Conservation (phyloP, 2,797 vertebrate species). For the Enteromius fasciolatus region DNA sequence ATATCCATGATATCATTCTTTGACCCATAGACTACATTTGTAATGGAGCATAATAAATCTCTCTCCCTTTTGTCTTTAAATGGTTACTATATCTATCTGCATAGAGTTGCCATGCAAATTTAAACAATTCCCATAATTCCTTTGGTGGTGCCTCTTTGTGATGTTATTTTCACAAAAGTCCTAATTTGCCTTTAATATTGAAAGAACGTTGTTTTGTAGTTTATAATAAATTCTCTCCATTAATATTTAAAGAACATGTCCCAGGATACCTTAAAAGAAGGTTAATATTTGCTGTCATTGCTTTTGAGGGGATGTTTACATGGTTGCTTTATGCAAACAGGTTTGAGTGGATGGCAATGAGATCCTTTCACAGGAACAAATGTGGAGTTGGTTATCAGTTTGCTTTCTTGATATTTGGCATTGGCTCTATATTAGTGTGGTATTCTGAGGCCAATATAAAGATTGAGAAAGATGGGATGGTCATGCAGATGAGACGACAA, state of each 20-base stretch:
- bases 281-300: background rate
- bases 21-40: background rate
- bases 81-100: background rate
- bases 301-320: background rate
- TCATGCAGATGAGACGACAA: background rate
- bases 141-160: constrained; percentile 9
- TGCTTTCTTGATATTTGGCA: background rate
- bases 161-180: constrained; percentile 5
- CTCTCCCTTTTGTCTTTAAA: constrained; percentile 6
- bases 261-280: background rate
- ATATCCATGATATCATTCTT: background rate
- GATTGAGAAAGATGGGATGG: background rate
- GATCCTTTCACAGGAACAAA: background rate
- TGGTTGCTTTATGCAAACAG: background rate
- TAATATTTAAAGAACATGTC: background rate
- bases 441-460: background rate
- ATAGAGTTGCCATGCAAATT: background rate
- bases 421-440: background rate
- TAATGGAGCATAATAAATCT: background rate
- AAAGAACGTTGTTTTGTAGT: background rate
- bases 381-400: background rate
- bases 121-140: constrained; percentile 3
- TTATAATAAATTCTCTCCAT: background rate
- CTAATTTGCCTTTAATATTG: constrained; percentile 1
- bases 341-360: background rate